phyloP scores from a whole-genome alignment of 2,797 vertebrate species.

The Chaetophractus vellerosus region DNA sequence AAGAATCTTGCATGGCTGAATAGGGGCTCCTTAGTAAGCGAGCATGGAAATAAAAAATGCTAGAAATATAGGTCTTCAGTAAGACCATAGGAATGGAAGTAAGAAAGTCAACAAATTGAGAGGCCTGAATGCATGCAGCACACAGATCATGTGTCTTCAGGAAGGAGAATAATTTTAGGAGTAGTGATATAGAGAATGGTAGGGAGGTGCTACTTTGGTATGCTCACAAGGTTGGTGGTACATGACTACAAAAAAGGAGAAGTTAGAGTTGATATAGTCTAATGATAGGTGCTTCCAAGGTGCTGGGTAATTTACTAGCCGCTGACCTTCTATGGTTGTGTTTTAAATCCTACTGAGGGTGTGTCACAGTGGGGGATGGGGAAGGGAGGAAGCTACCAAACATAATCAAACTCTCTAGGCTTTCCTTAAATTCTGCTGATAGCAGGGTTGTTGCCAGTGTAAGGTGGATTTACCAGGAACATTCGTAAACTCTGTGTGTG shows the following conservation, averaged over 20 bases:
- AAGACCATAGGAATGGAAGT: no score
- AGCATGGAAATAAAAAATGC: no score
- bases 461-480: background rate
- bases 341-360: background rate
- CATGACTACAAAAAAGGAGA: background rate
- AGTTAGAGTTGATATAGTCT: background rate
- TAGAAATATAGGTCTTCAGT: no score
- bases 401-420: no score
- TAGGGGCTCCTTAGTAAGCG: no score
- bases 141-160: no score
- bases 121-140: no score
- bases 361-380: background rate
- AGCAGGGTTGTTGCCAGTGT: background rate
- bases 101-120: no score
- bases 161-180: background rate
- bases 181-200: background rate
- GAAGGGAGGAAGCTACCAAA: background rate
- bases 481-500: background rate
- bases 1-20: no score
- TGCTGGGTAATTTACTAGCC: background rate
- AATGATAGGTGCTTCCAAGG: background rate
- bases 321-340: no score
- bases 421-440: background rate
- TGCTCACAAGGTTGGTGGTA: background rate
- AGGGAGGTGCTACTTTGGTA: background rate